Base-by-base conservation (phyloP, 2,113 vertebrate genomes). In the Eira barbara region DNA sequence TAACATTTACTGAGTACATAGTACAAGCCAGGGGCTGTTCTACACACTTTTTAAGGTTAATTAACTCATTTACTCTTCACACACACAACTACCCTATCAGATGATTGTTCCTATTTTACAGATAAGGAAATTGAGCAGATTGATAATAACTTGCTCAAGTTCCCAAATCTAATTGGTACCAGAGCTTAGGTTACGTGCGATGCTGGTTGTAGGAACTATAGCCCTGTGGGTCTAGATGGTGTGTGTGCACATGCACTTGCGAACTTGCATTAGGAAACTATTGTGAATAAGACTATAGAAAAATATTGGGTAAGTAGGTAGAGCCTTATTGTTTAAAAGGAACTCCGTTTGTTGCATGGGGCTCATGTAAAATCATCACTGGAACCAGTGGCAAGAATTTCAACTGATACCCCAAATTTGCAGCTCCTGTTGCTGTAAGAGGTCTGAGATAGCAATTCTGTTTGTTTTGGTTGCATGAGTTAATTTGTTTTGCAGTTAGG, bases 51-150 rank as follows among this genome's bases (percentile, higher is more conserved):
- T 79, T 45, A 96, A 88, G 65, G 34, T 74, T 55, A 55, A 61
- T 92, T 95, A 91, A 82, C 23, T 92, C 18, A 55, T 82, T 95
- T 96, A 91, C 25, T 93, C 31, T 55, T 74, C 67, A 83, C 14
- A 65, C 14, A 65, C n/a, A 81, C 6, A 36, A 34, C 21, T 94
- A 65, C 10, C 9, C 42, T 84, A 84, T 74, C 52, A 94, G 81
- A 36, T 82, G 39, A 76, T 55, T 86, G 84, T 39, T 31, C 47
- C 47, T 93, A 20, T 91, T 82, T 94, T 94, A 91, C 9, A 73
- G 78, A 82, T 67, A 69, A 74, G 39, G 45, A 93, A 82, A 34
- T 61, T 79, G 81, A 86, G 21, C 49, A 42, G 31, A 65, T 20
- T 76, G 31, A 21, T 93, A 89, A 91, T 79, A 91, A 92, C 20